A percentile compares a stretch with the other conserved stretches of the same genome.
Conservation (phyloP, 1,140 invertebrate species). For the Anoplophora glabripennis region DNA sequence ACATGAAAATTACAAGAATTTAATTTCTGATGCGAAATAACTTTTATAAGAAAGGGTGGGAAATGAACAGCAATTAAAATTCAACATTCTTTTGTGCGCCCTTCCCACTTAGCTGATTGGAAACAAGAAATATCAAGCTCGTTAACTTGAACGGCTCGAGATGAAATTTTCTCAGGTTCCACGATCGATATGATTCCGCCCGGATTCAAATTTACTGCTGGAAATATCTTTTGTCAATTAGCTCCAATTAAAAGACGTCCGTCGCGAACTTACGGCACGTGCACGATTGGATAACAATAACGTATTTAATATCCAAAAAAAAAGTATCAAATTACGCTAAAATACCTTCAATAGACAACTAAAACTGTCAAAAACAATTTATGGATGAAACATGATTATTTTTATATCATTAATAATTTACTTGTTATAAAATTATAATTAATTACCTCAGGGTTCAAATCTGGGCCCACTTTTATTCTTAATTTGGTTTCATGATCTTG, state of each 20-base stretch:
- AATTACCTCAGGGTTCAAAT: too few species aligned
- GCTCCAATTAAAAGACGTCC: conserved; percentile 9
- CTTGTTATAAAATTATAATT: too few species aligned
- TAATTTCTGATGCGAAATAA: conserved; percentile 19
- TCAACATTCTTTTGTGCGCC: conserved; percentile 21
- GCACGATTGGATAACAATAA: too few species aligned
- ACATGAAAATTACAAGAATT: conserved; percentile 12
- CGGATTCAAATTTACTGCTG: conserved; percentile 12
- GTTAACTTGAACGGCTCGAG: conserved; percentile 24
- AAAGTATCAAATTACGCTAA: too few species aligned
- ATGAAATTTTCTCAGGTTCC: conserved; percentile 23
- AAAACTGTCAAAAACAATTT: too few species aligned
- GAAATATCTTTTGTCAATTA: conserved; percentile 11
- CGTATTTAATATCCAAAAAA: too few species aligned
- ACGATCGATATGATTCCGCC: conserved; percentile 13
- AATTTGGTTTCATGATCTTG: too few species aligned
- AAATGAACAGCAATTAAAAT: conserved; percentile 31
- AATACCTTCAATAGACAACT: too few species aligned
- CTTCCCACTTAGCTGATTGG: conserved; percentile 30
- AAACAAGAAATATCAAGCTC: conserved; percentile 36
- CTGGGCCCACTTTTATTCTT: too few species aligned
- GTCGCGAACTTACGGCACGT: too few species aligned
- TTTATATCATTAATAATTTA: too few species aligned
- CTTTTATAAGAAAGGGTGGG: conserved; percentile 17
- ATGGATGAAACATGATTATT: too few species aligned